Conservation (phyloP, 2,797 vertebrate genomes). For the Rhincodon typus region DNA sequence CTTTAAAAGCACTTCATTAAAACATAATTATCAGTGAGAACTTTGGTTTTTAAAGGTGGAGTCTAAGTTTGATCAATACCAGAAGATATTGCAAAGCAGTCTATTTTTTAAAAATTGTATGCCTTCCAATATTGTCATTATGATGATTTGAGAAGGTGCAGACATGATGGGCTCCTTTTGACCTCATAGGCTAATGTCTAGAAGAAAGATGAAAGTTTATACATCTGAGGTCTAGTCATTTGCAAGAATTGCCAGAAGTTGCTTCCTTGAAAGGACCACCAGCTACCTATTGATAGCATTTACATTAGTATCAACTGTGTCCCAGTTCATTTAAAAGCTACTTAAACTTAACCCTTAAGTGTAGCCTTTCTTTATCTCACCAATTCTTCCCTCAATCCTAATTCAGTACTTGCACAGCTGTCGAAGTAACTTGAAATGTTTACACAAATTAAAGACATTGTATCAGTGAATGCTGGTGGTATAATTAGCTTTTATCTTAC, state of each 20-base stretch:
- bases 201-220: too few species aligned
- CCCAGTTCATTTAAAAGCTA: neutral
- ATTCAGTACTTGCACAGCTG: neutral
- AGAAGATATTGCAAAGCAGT: neutral
- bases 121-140: neutral
- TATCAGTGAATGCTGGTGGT: neutral
- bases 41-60: neutral
- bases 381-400: neutral
- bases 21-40: neutral
- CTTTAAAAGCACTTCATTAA: neutral
- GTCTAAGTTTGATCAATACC: neutral
- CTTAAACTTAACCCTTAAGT: neutral
- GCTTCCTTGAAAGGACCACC: too few species aligned
- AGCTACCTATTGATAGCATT: neutral
- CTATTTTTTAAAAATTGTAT: neutral
- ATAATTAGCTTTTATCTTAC: neutral
- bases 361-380: neutral
- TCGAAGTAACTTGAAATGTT: neutral
- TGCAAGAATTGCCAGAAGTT: too few species aligned
- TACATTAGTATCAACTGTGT: neutral
- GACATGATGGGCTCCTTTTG: too few species aligned
- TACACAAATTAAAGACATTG: neutral
- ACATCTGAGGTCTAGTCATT: too few species aligned
- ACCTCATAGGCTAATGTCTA: too few species aligned
- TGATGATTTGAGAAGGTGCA: too few species aligned